These are phyloP conservation scores for Corvus hawaiiensis DNA, from an alignment of 2,113 vertebrate species.

Conservation along the genomic window DNA sequence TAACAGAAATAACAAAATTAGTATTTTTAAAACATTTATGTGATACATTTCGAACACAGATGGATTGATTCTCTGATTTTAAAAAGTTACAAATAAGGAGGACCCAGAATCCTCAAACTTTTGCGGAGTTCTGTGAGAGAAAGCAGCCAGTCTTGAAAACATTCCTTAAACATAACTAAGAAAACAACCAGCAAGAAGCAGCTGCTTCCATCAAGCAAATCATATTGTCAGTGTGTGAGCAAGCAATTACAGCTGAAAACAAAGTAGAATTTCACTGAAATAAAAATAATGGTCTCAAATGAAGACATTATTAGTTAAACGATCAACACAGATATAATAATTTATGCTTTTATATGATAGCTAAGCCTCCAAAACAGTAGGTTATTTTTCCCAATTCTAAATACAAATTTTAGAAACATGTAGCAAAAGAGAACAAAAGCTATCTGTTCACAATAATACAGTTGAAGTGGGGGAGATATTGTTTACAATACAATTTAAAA, in stretches of 20 bases:
- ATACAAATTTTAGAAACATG: not conserved
- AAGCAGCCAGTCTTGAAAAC: not conserved
- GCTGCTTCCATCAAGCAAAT: not conserved
- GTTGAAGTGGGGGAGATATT: not conserved
- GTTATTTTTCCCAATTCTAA: not conserved
- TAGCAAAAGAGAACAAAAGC: not conserved
- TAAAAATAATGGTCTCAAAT: not conserved
- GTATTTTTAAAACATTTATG: not conserved
- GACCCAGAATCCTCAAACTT: not conserved
- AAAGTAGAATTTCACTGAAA: not conserved
- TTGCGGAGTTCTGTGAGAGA: not conserved
- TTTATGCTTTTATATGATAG: not conserved
- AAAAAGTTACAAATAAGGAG: not conserved
- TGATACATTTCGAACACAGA: not conserved
- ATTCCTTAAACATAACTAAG: not conserved
- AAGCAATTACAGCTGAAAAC: not conserved
- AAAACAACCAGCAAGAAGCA: not conserved
- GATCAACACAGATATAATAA: not conserved
- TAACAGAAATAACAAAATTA: fast-evolving
- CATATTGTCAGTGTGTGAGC: not conserved
- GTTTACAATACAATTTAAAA: not conserved
- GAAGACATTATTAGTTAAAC: not conserved
- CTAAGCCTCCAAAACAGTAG: not conserved
- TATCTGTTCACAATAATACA: not conserved
- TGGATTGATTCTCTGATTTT: not conserved